A percentile compares a stretch with the other conserved stretches of the same genome.
phyloP scores from a whole-genome alignment of 2,888 invertebrate genomes.

The Tiliacea citrago region DNA sequence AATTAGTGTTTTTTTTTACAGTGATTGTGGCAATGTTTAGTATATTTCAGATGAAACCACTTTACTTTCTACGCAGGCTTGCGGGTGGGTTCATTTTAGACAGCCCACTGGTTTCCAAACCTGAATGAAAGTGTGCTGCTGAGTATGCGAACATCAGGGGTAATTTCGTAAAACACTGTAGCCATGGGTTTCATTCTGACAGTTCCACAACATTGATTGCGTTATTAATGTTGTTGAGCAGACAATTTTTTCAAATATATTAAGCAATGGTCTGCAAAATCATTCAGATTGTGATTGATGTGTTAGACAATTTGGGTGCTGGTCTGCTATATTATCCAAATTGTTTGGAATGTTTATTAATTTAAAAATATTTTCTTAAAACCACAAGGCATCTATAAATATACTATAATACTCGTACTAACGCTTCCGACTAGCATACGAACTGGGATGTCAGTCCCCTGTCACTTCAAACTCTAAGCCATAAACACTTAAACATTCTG shows the following conservation, averaged over 20 bases:
- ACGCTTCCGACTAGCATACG: slow-evolving; percentile 63
- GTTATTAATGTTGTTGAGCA: too few relatives aligned
- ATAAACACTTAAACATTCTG: slow-evolving; percentile 47
- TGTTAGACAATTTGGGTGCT: too few relatives aligned
- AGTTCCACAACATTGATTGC: too few relatives aligned
- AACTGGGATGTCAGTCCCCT: slow-evolving; percentile 52
- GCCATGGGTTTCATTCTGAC: too few relatives aligned
- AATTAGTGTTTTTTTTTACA: not conserved
- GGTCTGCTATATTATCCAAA: not conserved
- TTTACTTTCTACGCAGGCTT: not conserved
- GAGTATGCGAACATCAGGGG: slow-evolving; percentile 2
- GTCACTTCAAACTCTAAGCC: slow-evolving; percentile 38
- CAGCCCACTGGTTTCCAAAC: not conserved
- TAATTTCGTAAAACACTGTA: too few relatives aligned
- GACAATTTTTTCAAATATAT: too few relatives aligned
- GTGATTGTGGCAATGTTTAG: too few relatives aligned
- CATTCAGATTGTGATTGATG: too few relatives aligned
- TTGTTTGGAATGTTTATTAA: slow-evolving; percentile 4
- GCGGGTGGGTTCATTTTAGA: not conserved
- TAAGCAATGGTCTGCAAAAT: too few relatives aligned
- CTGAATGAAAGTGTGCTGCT: not conserved
- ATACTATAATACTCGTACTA: slow-evolving; percentile 61
- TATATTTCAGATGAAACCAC: not conserved
- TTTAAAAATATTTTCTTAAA: slow-evolving; percentile 17
- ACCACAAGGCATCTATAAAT: slow-evolving; percentile 35